phyloP scores from a whole-genome alignment of 2,888 invertebrate genomes.

The Eupsilia transversa region DNA sequence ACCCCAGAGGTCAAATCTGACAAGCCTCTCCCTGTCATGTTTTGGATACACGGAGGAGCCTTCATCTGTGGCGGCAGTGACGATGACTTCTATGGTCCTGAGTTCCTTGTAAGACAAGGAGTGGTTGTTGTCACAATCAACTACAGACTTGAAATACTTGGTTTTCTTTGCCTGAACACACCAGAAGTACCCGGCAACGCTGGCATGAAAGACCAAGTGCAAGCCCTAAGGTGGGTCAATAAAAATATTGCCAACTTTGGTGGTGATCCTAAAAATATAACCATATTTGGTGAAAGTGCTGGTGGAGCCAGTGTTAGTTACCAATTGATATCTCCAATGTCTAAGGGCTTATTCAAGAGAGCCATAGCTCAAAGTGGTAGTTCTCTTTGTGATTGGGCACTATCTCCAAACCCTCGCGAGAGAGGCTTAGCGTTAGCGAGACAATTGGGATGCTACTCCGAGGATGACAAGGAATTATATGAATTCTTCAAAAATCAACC shows the following conservation, averaged over 20 bases:
- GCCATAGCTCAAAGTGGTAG: constrained; percentile 93
- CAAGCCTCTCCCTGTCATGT: constrained; percentile 68
- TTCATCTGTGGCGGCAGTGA: constrained; percentile 70
- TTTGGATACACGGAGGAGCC: constrained; percentile 71
- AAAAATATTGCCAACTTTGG: constrained; percentile 72
- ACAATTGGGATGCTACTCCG: constrained; percentile 70
- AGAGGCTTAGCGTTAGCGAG: constrained; percentile 72
- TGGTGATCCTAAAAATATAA: constrained; percentile 72
- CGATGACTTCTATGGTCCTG: constrained; percentile 68
- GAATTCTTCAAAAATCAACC: constrained; percentile 72
- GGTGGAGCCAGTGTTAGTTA: constrained; percentile 72
- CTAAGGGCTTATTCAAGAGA: constrained; percentile 77
- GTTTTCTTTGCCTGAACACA: constrained; percentile 71
- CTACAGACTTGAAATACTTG: constrained; percentile 72
- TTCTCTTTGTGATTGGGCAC: constrained; percentile 90
- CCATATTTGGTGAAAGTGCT: constrained; percentile 78
- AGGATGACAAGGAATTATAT: constrained; percentile 68
- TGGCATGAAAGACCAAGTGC: constrained; percentile 75
- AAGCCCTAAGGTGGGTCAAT: constrained; percentile 72
- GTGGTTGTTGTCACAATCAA: constrained; percentile 70
- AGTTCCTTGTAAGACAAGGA: constrained; percentile 69
- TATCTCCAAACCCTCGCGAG: constrained; percentile 85
- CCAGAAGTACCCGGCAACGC: constrained; percentile 74
- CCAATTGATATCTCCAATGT: constrained; percentile 79
- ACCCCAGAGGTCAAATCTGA: constrained; percentile 66